Base-by-base conservation (phyloP, 37 sponge, comb jelly and placozoan species). In the Oopsacas minuta region DNA sequence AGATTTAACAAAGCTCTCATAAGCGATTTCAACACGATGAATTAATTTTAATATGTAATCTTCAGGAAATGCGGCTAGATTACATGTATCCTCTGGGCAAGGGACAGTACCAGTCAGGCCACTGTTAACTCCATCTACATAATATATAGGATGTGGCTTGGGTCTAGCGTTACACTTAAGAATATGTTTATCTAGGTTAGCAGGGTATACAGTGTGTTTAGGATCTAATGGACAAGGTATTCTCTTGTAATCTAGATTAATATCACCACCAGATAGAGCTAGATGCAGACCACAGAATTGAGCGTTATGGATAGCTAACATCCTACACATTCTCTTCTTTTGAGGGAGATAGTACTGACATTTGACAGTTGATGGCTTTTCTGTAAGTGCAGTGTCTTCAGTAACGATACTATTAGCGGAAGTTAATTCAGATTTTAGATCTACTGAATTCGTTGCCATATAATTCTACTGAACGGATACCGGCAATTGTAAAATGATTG, bases 191-290 rank as follows among this genome's bases (percentile, higher is more conserved):
- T 89, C 37, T 7, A 94, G 83, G 1, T 81, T 36, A 28, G 88
- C 82, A 46, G 87, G 85, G 86, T 83, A 94, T 17, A 94, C 88
- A 49, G 91, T 88, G 86, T 93, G 94, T 0, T 82, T 61, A 8
- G 94, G 82, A 38, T 93, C 94, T 25, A 89, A 85, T 15, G 94
- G 94, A 52, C 94, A 93, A 1, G 85, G 52, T 12, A 93, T 86
- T 38, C 91, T 88, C 82, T 36, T 82, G 46, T 53, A 84, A 23
- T 81, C 81, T 5, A 25, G 3, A 25, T 61, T 3, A 3, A n/a
- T 3, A 25, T 12, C 75, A 32, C 17, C 75, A 10, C 28, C 28
- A 61, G 30, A 10, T 12, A 61, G 75, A 5, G 75, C 20, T n/a
- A 61, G 28, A 34, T 61, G 75, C 17, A 61, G 75, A 3, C 75